These are phyloP conservation scores for Zoanthus sociatus DNA, from an alignment of 92 coral and sea anemone genomes.

Conservation along the genomic window DNA sequence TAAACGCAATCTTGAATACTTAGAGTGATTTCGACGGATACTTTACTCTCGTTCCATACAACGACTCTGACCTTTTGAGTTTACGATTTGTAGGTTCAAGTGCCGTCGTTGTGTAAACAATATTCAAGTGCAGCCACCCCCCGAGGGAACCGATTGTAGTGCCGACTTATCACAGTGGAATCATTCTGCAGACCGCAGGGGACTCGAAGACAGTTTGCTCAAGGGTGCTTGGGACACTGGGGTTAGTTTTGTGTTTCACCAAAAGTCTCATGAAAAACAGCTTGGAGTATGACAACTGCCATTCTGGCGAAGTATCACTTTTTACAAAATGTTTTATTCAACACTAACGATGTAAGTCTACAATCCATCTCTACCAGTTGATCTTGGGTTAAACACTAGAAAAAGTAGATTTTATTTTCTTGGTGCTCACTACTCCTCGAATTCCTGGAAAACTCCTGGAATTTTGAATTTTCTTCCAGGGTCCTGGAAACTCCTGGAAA, in stretches of 20 bases:
- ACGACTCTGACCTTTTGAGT: neutral
- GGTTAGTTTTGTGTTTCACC: conserved; percentile 93
- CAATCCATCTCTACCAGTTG: no score
- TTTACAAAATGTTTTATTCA: neutral
- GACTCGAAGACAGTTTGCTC: conserved; percentile 82
- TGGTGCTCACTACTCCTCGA: no score
- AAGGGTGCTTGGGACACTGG: conserved; percentile 96
- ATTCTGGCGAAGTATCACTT: neutral
- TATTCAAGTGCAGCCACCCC: conserved; percentile 92
- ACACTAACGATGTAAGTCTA: no score
- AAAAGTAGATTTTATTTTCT: no score
- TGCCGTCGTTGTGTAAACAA: conserved; percentile 95
- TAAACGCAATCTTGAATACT: no score
- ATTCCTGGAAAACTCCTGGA: no score
- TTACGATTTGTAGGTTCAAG: conserved; percentile 66
- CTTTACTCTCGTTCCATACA: neutral
- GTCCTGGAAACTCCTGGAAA: no score
- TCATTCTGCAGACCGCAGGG: conserved; percentile 91
- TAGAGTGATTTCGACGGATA: neutral
- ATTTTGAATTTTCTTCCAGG: no score
- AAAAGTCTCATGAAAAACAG: conserved; percentile 93
- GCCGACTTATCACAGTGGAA: conserved; percentile 91
- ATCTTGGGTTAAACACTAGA: no score
- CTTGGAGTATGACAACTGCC: conserved; percentile 63
- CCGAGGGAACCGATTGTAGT: conserved; percentile 82